A percentile compares a stretch with the other conserved stretches of the same genome.
Conservation (phyloP, 2,113 vertebrate genomes). For the Collichthys lucidus region DNA sequence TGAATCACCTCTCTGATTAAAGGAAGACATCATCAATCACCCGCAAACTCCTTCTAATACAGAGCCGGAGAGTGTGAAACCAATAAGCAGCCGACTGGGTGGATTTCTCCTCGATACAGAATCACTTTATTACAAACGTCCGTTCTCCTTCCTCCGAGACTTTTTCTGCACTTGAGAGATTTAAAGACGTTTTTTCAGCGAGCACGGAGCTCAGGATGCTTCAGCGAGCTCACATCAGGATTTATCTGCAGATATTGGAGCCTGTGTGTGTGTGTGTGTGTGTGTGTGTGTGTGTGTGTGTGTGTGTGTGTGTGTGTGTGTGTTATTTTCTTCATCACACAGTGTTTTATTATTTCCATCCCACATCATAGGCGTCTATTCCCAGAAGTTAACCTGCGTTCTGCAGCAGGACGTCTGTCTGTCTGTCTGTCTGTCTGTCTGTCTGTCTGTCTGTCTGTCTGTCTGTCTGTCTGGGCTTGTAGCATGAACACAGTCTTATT, state of each 20-base stretch:
- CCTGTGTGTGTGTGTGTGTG: no score
- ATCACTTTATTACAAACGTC: slow-evolving; percentile 66
- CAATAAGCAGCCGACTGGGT: slow-evolving; percentile 57
- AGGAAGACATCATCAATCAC: slow-evolving; percentile 73
- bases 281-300: no score
- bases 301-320: no score
- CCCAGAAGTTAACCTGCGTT: slow-evolving; percentile 3
- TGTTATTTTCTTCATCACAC: slow-evolving; percentile 51
- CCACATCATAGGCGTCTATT: slow-evolving; percentile 18
- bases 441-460: no score
- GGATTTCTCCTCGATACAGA: slow-evolving; percentile 44
- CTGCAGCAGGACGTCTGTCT: neutral
- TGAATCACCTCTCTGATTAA: slow-evolving; percentile 73
- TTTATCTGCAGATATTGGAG: slow-evolving; percentile 48
- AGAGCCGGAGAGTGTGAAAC: slow-evolving; percentile 23
- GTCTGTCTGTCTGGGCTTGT: slow-evolving; percentile 8
- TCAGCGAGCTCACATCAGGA: slow-evolving; percentile 20
- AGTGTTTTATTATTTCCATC: slow-evolving; percentile 55
- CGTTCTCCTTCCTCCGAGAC: slow-evolving; percentile 27
- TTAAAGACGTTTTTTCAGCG: slow-evolving; percentile 26
- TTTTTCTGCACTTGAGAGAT: slow-evolving; percentile 43
- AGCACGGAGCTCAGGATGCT: slow-evolving; percentile 13
- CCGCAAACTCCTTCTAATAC: slow-evolving; percentile 6
- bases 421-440: no score
- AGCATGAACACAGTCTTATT: neutral